Evolutionary conservation across 2,888 invertebrate genomes (phyloP).

Genomic region (Chymomyza procnemis): DNA sequence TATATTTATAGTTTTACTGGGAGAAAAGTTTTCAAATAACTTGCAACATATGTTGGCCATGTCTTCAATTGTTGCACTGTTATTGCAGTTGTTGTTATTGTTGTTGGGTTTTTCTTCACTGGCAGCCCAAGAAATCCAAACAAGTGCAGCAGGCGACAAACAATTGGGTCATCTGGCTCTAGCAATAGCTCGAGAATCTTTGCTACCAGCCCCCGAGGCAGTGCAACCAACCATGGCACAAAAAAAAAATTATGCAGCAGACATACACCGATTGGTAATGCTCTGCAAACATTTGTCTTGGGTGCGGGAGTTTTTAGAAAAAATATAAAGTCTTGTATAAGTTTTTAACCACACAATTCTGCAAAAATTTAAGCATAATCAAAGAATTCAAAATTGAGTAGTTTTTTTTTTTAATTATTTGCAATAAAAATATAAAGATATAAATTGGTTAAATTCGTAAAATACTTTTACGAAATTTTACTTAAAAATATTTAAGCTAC

Average conservation of each 20-base stretch:
- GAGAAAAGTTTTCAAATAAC: conserved; percentile 30
- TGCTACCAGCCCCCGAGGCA: too few species aligned
- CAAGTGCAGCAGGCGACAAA: conserved; percentile 7
- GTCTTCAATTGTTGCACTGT: background rate
- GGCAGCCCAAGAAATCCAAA: conserved; percentile 21
- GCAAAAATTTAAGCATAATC: too few species aligned
- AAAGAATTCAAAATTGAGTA: too few species aligned
- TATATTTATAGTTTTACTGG: background rate
- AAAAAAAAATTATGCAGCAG: conserved; percentile 1
- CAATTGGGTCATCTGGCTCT: background rate
- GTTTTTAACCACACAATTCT: too few species aligned
- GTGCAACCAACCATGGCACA: background rate
- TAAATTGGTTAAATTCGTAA: too few species aligned
- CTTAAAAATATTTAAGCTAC: too few species aligned
- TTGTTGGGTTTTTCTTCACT: conserved; percentile 24
- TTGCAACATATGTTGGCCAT: conserved; percentile 47
- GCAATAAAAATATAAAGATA: too few species aligned
- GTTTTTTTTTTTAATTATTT: too few species aligned
- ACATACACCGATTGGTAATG: background rate
- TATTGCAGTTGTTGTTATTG: conserved; percentile 11
- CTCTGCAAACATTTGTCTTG: too few species aligned
- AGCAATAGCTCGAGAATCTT: background rate
- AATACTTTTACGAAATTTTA: too few species aligned
- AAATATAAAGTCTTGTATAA: too few species aligned
- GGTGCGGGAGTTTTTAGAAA: too few species aligned